Conservation (phyloP, 2,797 vertebrate species). For the Bradypus variegatus region DNA sequence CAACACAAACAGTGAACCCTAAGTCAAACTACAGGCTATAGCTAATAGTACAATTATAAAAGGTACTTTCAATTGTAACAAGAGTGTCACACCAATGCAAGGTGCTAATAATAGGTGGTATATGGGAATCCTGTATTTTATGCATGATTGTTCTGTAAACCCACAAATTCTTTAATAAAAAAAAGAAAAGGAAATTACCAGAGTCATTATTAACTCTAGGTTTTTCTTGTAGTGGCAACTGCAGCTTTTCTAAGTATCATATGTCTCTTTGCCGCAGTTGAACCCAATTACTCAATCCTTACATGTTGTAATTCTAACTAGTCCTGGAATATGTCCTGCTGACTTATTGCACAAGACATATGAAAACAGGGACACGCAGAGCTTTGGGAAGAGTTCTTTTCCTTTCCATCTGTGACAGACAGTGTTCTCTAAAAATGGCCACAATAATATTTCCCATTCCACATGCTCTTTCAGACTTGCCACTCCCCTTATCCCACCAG, state of each 20-base stretch:
- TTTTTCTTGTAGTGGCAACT: slow-evolving; percentile 49
- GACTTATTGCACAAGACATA: not conserved
- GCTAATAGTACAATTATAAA: too few relatives aligned
- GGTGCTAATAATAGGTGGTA: too few relatives aligned
- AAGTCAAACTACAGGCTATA: too few relatives aligned
- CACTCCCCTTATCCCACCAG: not conserved
- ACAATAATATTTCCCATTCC: not conserved
- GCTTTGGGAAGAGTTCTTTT: not conserved
- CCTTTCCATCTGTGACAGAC: not conserved
- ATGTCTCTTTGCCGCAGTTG: slow-evolving; percentile 40
- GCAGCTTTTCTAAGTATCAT: slow-evolving; percentile 46
- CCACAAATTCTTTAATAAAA: too few relatives aligned
- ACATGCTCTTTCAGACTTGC: not conserved
- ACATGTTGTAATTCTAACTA: not conserved
- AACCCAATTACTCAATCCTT: slow-evolving; percentile 51
- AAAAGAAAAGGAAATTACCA: slow-evolving; percentile 32
- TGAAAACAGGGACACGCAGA: not conserved
- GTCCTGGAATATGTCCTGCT: not conserved
- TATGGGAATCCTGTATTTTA: too few relatives aligned
- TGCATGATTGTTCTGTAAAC: too few relatives aligned
- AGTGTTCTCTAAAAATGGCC: not conserved
- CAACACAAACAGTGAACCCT: too few relatives aligned
- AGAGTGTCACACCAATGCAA: too few relatives aligned
- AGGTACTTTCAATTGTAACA: too few relatives aligned
- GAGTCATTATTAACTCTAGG: slow-evolving; percentile 62